A percentile compares a stretch with the other conserved stretches of the same genome.
phyloP scores from a whole-genome alignment of 1,140 invertebrate species.

The Chlorops oryzae region DNA sequence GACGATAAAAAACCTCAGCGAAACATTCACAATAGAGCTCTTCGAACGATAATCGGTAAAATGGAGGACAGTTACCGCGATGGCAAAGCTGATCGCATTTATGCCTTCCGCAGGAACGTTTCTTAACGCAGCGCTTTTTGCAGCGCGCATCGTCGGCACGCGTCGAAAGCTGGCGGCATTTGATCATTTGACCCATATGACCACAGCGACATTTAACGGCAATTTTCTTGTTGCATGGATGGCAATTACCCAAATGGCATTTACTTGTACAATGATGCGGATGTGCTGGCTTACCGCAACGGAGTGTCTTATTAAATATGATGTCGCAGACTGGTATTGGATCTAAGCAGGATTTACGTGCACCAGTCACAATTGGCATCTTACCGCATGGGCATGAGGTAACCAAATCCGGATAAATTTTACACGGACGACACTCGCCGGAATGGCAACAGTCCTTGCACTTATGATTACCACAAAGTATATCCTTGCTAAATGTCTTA shows the following conservation, averaged over 20 bases:
- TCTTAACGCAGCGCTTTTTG: constrained; percentile 82
- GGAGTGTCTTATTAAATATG: constrained; percentile 69
- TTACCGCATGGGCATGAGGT: constrained; percentile 82
- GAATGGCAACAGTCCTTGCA: constrained; percentile 69
- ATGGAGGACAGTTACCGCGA: constrained; percentile 77
- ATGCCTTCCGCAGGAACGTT: constrained; percentile 75
- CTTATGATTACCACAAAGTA: constrained; percentile 72
- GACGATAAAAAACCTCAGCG: constrained; percentile 75
- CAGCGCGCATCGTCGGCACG: constrained; percentile 71
- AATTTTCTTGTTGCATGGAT: constrained; percentile 72
- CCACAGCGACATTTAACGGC: constrained; percentile 84
- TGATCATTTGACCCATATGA: constrained; percentile 74
- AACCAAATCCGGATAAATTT: constrained; percentile 57
- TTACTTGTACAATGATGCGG: constrained; percentile 63
- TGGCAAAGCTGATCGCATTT: constrained; percentile 86
- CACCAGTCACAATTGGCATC: constrained; percentile 48
- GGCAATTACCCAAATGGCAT: constrained; percentile 76
- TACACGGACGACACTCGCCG: constrained; percentile 59
- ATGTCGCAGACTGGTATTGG: constrained; percentile 79
- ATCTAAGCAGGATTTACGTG: constrained; percentile 70
- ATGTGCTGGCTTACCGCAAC: constrained; percentile 68
- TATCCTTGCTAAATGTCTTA: constrained; percentile 59
- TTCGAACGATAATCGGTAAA: constrained; percentile 80
- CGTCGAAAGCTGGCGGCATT: constrained; percentile 66
- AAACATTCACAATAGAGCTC: constrained; percentile 92